Conservation (phyloP, 2,113 vertebrate species). For the Hippocampus zosterae region DNA sequence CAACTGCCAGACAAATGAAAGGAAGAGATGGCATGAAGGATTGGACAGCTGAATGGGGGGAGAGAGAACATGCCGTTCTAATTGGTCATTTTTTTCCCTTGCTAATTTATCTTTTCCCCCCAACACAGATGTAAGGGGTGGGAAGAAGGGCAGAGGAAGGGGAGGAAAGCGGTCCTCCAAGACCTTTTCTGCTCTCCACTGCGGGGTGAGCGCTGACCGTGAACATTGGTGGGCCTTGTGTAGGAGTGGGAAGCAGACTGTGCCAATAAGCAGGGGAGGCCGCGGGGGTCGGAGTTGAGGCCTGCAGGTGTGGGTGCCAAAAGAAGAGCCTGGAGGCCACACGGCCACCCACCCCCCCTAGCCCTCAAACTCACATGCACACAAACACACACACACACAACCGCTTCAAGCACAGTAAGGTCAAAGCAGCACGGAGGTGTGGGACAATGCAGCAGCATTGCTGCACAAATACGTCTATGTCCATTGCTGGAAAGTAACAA, state of each 20-base stretch:
- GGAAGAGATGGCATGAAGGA: slow-evolving; percentile 30
- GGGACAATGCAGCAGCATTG: slow-evolving; percentile 37
- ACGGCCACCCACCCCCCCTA: not conserved
- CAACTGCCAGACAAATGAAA: slow-evolving; percentile 50
- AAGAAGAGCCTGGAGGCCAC: slow-evolving; percentile 23
- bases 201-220: slow-evolving; percentile 36
- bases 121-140: slow-evolving; percentile 53
- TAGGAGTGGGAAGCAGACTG: slow-evolving; percentile 24
- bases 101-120: slow-evolving; percentile 52
- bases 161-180: slow-evolving; percentile 4
- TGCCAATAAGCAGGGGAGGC: slow-evolving; percentile 32
- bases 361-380: not conserved
- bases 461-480: slow-evolving; percentile 21
- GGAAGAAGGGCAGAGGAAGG: slow-evolving; percentile 13
- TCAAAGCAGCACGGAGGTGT: slow-evolving; percentile 43
- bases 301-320: slow-evolving; percentile 46
- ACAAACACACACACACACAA: not conserved
- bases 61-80: slow-evolving; percentile 51
- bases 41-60: slow-evolving; percentile 40
- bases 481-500: not conserved
- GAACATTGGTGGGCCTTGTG: slow-evolving; percentile 38
- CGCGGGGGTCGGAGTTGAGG: slow-evolving; percentile 40
- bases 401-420: slow-evolving; percentile 15
- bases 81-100: slow-evolving; percentile 58
- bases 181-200: slow-evolving; percentile 20